Conservation (phyloP, 2,113 vertebrate genomes). For the Thermophis baileyi region DNA sequence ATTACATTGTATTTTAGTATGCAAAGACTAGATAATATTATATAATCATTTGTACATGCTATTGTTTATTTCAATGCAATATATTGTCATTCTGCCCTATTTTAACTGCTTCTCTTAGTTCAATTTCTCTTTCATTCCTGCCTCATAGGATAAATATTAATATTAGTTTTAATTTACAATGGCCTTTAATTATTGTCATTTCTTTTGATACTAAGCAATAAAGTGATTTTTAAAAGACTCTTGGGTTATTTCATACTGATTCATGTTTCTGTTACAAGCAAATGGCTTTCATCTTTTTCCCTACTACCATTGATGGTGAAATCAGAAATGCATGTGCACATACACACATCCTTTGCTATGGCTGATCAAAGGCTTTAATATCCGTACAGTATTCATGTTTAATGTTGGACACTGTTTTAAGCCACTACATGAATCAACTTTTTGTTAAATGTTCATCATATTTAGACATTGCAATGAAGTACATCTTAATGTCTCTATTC, state of each 20-base stretch:
- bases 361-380: not conserved
- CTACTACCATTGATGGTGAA: not conserved
- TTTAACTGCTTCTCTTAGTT: constrained; percentile 46
- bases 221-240: constrained; percentile 53
- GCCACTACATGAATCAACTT: constrained; percentile 29
- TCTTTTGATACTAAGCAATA: constrained; percentile 75
- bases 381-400: not conserved
- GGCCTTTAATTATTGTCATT: constrained; percentile 67
- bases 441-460: constrained; percentile 44
- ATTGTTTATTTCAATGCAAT: constrained; percentile 68
- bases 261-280: constrained; percentile 40
- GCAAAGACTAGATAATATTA: constrained; percentile 13
- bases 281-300: constrained; percentile 48
- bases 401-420: constrained; percentile 26
- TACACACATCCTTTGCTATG: not conserved
- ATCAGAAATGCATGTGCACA: not conserved
- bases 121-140: constrained; percentile 43
- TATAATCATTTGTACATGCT: constrained; percentile 45
- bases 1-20: constrained; percentile 29
- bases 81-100: constrained; percentile 68
- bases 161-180: constrained; percentile 60
- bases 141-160: constrained; percentile 44
- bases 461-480: not conserved
- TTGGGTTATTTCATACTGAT: constrained; percentile 39
- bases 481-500: not conserved